Base-by-base conservation (phyloP, 2,113 vertebrate genomes). In the Nycticorax nycticorax region DNA sequence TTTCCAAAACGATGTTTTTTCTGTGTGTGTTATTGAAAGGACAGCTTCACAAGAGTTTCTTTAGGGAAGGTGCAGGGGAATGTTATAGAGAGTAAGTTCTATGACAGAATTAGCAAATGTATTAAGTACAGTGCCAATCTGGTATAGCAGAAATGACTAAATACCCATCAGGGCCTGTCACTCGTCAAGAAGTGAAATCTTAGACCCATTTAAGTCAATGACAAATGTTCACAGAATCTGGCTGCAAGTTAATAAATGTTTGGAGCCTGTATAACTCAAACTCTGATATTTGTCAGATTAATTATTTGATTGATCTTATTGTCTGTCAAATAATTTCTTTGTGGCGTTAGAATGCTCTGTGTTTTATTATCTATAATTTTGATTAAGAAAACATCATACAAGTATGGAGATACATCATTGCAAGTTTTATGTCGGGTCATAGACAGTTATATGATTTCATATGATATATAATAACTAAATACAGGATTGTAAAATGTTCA, bases 171-270 rank as follows among this genome's bases (percentile, higher is more conserved):
- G 95, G 96, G 96, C 95, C 95, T 95, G 92, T 95, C 95, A 97
- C 96, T 97, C 89, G 86, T 97, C 94, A 96, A 95, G 91, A 97
- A 97, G 96, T 93, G 95, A 97, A 97, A 96, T 95, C 96, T 97
- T 96, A 97, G 92, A 92, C 84, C 94, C 96, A 81, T 96, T 97
- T 95, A 95, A 97, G 95, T 97, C 95, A 96, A 96, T 95, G 93
- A 96, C 97, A 97, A 97, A 97, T 97, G 96, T 96, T 97, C 96
- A 94, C 93, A 97, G 96, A 97, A 96, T 96, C 96, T 96, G 95
- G 93, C 89, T 96, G 94, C 84, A 94, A 96, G 89, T 96, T 96
- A 95, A 97, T 96, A 97, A 97, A 97, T 95, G 96, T 97, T 96
- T 96, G 93, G 97, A 97, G 95, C 89, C 93, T 94, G 93, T 91